Conservation (phyloP, 2,113 vertebrate genomes). For the Notiomystis cincta region DNA sequence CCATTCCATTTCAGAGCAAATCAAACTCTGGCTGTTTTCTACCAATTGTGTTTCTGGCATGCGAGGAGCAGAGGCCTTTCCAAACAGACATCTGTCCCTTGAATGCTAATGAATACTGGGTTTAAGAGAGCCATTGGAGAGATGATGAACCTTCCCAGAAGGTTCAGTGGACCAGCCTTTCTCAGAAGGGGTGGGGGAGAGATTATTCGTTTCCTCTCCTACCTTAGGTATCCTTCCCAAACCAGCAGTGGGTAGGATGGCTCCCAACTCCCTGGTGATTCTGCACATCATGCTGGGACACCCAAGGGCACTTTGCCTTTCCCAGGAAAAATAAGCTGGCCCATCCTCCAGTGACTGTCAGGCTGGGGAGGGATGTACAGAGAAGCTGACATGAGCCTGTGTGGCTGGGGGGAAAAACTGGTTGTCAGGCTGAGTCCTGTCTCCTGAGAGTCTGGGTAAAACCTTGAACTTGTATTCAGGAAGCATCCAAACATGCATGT, state of each 20-base stretch:
- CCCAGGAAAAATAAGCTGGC: not conserved
- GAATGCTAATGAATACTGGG: not conserved
- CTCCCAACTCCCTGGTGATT: accelerated
- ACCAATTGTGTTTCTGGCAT: not conserved
- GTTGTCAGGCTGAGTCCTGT: not conserved
- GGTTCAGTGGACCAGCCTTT: not conserved
- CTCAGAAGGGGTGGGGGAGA: accelerated
- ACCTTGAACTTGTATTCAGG: not conserved
- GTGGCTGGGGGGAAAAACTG: not conserved
- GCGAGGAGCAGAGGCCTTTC: not conserved
- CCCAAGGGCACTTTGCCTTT: not conserved
- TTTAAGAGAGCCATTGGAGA: not conserved
- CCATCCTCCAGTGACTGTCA: not conserved
- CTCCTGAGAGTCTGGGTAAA: not conserved
- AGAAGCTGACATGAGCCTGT: not conserved
- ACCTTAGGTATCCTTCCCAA: not conserved
- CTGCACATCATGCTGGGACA: not conserved
- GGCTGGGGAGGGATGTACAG: not conserved
- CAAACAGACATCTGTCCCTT: not conserved
- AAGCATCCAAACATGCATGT: not conserved
- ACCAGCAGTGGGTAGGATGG: not conserved
- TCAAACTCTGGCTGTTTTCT: not conserved
- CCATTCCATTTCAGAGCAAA: conserved; percentile 11
- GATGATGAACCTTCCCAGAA: not conserved
- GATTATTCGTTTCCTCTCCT: not conserved